Evolutionary conservation across 2,113 vertebrate genomes (phyloP).

Genomic region (Zosterops hypoxanthus): DNA sequence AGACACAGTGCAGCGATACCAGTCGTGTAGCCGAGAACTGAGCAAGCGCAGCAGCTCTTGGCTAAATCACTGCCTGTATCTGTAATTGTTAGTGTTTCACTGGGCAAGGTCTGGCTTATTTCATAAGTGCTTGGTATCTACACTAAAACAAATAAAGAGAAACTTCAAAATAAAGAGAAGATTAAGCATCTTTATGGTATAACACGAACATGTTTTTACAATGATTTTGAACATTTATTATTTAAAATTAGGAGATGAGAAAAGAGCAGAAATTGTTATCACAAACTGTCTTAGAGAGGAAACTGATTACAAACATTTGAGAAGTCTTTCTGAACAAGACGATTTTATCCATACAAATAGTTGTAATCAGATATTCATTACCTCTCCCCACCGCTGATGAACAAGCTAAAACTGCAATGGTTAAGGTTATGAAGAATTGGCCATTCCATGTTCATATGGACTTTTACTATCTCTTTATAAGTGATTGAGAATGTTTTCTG

Average conservation of each 20-base stretch:
- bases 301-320: neutral
- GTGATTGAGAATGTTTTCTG: neutral
- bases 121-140: neutral
- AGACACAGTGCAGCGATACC: neutral
- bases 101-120: neutral
- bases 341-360: neutral
- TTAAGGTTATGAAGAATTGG: neutral
- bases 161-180: neutral
- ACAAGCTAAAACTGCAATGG: neutral
- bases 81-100: neutral
- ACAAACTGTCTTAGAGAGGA: neutral
- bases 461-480: neutral
- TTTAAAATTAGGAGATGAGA: neutral
- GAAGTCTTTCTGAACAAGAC: neutral
- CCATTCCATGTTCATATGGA: neutral
- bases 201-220: neutral
- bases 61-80: neutral
- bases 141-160: neutral
- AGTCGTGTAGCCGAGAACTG: fast-evolving
- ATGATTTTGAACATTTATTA: neutral
- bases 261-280: neutral
- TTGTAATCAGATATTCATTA: neutral
- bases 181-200: neutral
- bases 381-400: neutral
- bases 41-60: neutral